Evolutionary conservation across 1,140 invertebrate species (phyloP).

Genomic region (Pseudomyrmex gracilis): DNA sequence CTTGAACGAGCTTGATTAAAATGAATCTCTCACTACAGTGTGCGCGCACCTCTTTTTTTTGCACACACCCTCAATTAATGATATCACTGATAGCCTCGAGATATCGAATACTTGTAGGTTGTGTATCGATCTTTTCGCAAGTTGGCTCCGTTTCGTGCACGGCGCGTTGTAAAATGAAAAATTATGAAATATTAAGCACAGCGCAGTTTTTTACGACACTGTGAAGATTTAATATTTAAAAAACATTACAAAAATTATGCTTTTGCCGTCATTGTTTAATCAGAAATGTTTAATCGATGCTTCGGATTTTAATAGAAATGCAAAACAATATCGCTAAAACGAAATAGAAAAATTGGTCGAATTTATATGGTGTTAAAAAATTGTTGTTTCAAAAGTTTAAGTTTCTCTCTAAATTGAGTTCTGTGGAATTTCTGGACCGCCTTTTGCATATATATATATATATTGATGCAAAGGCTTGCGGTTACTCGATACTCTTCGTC

Average conservation of each 20-base stretch:
- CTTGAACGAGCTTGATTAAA: constrained; percentile 55
- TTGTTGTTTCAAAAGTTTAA: too few species aligned
- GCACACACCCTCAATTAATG: constrained; percentile 3
- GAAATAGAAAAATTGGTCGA: too few species aligned
- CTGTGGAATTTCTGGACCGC: neutral
- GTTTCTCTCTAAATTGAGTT: constrained; percentile 2
- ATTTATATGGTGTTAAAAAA: too few species aligned
- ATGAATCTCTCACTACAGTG: constrained; percentile 45
- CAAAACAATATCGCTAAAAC: neutral
- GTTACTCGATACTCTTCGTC: constrained; percentile 59
- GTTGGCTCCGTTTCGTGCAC: neutral
- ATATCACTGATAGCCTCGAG: neutral
- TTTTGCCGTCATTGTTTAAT: neutral
- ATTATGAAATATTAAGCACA: neutral
- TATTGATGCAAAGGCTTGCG: constrained; percentile 25
- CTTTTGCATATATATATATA: too few species aligned
- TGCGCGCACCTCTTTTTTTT: neutral
- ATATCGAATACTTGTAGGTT: neutral
- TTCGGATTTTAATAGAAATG: neutral
- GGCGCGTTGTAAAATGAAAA: neutral
- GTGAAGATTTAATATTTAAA: neutral
- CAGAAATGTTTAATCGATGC: neutral
- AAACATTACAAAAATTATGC: neutral
- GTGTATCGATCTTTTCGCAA: neutral
- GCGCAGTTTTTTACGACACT: neutral